Evolutionary conservation across 1,140 invertebrate genomes (phyloP).

Genomic region (Ylistrum balloti): DNA sequence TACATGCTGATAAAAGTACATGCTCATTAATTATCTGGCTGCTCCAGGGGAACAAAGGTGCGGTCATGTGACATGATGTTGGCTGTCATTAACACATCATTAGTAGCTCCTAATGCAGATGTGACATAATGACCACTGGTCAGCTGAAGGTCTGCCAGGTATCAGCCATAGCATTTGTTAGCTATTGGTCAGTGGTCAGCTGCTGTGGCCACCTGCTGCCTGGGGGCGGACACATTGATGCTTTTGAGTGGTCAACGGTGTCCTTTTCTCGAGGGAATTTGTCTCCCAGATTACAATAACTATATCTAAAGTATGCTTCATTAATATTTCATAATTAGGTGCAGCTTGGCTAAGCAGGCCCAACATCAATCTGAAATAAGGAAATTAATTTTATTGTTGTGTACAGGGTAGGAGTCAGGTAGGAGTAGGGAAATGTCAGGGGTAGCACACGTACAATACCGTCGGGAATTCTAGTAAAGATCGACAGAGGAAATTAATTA

Average conservation of each 20-base stretch:
- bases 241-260: background rate
- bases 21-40: background rate
- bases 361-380: background rate
- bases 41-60: background rate
- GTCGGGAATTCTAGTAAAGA: background rate
- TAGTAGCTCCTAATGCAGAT: background rate
- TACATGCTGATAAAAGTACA: no score
- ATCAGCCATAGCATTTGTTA: background rate
- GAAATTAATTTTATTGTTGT: background rate
- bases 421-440: background rate
- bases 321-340: slow-evolving; percentile 2
- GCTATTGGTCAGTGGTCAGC: slow-evolving; percentile 26
- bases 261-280: background rate
- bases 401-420: background rate
- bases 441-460: background rate
- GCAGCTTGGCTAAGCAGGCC: background rate
- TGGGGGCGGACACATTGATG: background rate
- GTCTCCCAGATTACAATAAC: background rate
- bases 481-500: background rate
- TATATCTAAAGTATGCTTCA: slow-evolving; percentile 28
- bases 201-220: background rate
- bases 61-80: background rate
- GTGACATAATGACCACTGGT: slow-evolving; percentile 23
- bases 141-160: background rate
- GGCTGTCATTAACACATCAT: background rate